These are phyloP conservation scores for Electrona antarctica DNA, from an alignment of 2,113 vertebrate species.

Conservation along the genomic window DNA sequence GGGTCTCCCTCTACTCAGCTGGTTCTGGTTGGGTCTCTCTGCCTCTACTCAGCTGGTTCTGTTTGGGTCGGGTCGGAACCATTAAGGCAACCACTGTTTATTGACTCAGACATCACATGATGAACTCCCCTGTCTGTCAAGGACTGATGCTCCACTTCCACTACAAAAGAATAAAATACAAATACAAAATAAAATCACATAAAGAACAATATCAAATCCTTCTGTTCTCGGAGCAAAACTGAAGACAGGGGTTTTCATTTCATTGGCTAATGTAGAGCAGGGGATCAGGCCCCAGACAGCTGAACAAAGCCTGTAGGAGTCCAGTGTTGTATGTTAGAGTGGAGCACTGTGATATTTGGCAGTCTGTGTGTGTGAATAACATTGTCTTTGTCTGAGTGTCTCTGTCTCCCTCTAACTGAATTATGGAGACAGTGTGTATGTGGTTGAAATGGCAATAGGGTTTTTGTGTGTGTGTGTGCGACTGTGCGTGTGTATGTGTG, in stretches of 20 bases:
- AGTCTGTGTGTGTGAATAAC: slow-evolving; percentile 67
- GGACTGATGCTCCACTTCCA: no score
- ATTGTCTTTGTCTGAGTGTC: slow-evolving; percentile 60
- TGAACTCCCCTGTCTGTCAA: no score
- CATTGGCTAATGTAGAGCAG: slow-evolving; percentile 15
- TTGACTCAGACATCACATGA: no score
- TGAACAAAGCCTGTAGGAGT: slow-evolving; percentile 7
- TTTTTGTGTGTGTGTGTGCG: slow-evolving; percentile 23
- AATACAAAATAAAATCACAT: neutral
- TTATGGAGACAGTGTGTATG: slow-evolving; percentile 69
- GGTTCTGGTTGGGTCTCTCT: no score
- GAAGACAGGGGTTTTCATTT: slow-evolving; percentile 12
- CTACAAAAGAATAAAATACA: neutral
- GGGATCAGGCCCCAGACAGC: slow-evolving; percentile 2
- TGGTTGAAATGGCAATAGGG: slow-evolving; percentile 61
- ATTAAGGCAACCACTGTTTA: no score
- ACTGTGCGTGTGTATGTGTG: slow-evolving; percentile 12
- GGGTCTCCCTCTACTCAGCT: no score
- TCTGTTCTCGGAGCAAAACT: neutral
- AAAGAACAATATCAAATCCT: neutral
- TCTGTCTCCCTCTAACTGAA: slow-evolving; percentile 67
- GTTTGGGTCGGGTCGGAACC: no score
- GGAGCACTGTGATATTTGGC: slow-evolving; percentile 38
- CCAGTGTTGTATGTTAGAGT: slow-evolving; percentile 7
- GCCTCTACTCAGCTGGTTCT: no score